Evolutionary conservation across 2,113 vertebrate genomes (phyloP), one percentile per base, ranked within the genome.

Genomic region (Odontesthes bonariensis): DNA sequence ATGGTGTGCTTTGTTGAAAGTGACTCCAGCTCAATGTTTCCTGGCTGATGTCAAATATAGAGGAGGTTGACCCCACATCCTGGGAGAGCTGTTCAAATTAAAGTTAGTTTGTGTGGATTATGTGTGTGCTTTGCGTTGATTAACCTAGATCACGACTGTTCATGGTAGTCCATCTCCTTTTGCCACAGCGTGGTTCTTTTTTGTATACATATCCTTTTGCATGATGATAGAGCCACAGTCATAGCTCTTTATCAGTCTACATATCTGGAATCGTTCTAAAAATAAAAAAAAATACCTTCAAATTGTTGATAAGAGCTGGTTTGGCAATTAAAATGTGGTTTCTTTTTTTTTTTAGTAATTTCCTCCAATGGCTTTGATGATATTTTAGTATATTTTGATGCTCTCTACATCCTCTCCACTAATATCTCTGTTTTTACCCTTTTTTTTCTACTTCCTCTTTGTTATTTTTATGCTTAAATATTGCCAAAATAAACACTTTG

Each of bases 61-160:
- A 70, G 19, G 13, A 61, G 62, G 20, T 35, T 58, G 75, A 82
- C 77, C 40, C 42, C 16, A 20, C 77, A 63, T 81, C 86, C 73
- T 58, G 31, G 1, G 82, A 69, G 77, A 82, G 53, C 16, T 64
- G 51, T 75, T 84, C 13, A 81, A 76, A 84, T 85, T 83, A 76
- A 84, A 77, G 47, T 68, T 20, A 32, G 77, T 51, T 19, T 63
- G 69, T 67, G 66, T 31, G 47, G 40, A n/a, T 61, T 60, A 32
- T 76, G 46, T 69, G 60, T 70, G 68, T 65, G 68, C n/a, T 44
- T 61, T 27, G 63, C 54, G 53, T 55, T 77, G 56, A 76, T 79
- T 82, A 81, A 83, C 86, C 77, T 85, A 81, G 68, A 86, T 81
- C 66, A 58, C 31, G 19, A 55, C 55, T 3, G 1, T 60, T 67